These are phyloP conservation scores for Pseudorectes ferrugineus DNA, from an alignment of 2,113 vertebrate species.

Conservation along the genomic window DNA sequence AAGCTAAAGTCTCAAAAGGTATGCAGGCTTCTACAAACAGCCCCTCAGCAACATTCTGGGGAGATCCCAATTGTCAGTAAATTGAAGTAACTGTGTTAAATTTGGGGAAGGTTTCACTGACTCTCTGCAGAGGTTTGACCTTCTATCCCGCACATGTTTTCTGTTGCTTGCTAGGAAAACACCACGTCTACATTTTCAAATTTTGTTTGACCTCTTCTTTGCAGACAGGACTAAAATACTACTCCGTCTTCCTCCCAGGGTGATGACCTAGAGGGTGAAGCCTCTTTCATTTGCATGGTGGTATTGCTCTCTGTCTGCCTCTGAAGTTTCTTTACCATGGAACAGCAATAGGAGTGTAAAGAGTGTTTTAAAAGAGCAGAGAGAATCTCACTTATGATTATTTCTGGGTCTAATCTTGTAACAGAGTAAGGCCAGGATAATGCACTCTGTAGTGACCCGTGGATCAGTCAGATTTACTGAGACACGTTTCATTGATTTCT, in stretches of 20 bases:
- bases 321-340: not conserved
- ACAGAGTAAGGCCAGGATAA: constrained; percentile 34
- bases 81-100: not conserved
- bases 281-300: not conserved
- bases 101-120: not conserved
- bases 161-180: not conserved
- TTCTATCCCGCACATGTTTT: not conserved
- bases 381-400: not conserved
- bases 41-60: not conserved
- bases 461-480: constrained; percentile 66
- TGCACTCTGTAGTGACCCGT: constrained; percentile 20
- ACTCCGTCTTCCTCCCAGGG: not conserved
- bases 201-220: constrained; percentile 10
- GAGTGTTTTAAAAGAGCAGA: not conserved
- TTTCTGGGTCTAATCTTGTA: constrained; percentile 52
- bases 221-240: not conserved
- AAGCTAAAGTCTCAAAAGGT: not conserved
- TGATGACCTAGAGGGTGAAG: constrained; percentile 1
- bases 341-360: not conserved
- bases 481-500: constrained; percentile 73
- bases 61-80: not conserved
- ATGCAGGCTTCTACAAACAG: not conserved
- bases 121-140: not conserved
- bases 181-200: not conserved
- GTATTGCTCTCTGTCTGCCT: not conserved